Conservation (phyloP, 2,888 invertebrate genomes). For the Chrysotoxum bicinctum region DNA sequence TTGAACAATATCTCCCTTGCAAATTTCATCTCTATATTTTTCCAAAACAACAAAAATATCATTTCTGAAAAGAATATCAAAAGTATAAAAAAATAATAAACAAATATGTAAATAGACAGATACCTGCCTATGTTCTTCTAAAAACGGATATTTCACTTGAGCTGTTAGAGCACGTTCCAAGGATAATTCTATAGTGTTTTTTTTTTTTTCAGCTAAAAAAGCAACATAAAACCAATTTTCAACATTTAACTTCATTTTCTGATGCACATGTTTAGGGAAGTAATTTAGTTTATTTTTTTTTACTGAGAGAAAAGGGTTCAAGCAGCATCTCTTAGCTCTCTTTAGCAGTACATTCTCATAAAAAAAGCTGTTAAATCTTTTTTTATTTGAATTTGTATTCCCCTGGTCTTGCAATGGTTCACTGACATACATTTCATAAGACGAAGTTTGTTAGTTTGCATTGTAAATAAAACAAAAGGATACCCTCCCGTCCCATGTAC, state of each 20-base stretch:
- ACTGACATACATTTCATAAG: constrained; percentile 63
- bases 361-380: constrained; percentile 51
- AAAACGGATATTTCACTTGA: constrained; percentile 25
- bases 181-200: constrained; percentile 53
- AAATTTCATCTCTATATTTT: not conserved
- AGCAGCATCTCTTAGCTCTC: not conserved
- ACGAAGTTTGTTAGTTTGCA: constrained; percentile 59
- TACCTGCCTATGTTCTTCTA: constrained; percentile 24
- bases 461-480: constrained; percentile 66
- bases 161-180: constrained; percentile 55
- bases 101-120: constrained; percentile 61
- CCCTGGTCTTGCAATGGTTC: constrained; percentile 48
- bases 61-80: not conserved
- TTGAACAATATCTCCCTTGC: no score
- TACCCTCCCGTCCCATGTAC: not conserved
- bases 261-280: constrained; percentile 46
- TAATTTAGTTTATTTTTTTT: not conserved
- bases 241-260: constrained; percentile 46
- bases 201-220: not conserved
- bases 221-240: constrained; percentile 32
- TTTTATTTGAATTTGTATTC: constrained; percentile 43
- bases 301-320: constrained; percentile 1
- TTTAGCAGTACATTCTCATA: not conserved
- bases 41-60: constrained; percentile 8
- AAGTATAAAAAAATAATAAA: no score